Evolutionary conservation across 2,888 invertebrate species (phyloP).

Genomic region (Strigamia maritima): DNA sequence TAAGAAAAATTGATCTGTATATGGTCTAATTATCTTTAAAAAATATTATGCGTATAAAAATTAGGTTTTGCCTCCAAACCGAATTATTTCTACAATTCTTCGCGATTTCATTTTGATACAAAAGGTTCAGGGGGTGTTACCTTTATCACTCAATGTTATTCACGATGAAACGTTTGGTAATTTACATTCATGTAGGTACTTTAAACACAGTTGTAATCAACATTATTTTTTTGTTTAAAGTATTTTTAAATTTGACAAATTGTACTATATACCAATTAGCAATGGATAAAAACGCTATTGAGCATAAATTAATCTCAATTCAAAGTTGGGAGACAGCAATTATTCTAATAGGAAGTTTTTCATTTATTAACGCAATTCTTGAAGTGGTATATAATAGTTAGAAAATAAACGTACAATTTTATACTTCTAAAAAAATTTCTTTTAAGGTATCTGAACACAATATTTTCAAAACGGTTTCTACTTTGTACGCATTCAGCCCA

Average conservation of each 20-base stretch:
- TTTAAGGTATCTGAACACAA: neutral
- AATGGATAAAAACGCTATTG: neutral
- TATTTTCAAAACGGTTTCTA: neutral
- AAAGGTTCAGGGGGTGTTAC: too few species aligned
- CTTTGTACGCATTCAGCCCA: neutral
- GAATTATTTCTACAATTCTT: neutral
- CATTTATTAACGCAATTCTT: neutral
- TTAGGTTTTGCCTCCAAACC: neutral
- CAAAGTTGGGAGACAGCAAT: neutral
- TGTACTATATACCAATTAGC: neutral
- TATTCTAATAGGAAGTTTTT: neutral
- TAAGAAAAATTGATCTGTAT: neutral
- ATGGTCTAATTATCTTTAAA: neutral
- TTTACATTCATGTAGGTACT: neutral
- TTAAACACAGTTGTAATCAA: too few species aligned
- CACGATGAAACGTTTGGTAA: neutral
- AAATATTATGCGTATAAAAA: neutral
- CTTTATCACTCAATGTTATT: neutral
- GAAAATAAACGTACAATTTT: neutral
- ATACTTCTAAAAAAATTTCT: neutral
- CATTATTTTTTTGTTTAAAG: neutral
- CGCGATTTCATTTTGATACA: neutral
- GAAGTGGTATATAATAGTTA: neutral
- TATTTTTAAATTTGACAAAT: neutral
- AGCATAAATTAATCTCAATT: neutral